Percentiles rank a stretch among this genome's conserved stretches.
Conservation (phyloP, 64 coral and sea anemone species). For the Exaiptasia diaphana region DNA sequence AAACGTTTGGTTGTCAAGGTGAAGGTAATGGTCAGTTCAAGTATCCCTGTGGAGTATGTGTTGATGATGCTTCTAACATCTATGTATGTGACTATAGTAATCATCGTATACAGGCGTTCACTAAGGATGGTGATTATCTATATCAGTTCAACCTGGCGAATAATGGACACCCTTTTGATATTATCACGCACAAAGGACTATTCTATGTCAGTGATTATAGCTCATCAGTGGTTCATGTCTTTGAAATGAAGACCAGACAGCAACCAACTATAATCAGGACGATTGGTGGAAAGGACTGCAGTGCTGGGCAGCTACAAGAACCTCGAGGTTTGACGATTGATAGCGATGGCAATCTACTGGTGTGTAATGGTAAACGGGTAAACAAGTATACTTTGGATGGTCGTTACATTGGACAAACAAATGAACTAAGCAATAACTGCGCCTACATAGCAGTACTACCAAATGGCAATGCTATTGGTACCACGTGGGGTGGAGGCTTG, state of each 20-base stretch:
- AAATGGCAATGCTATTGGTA: too few species aligned
- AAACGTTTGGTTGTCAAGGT: not conserved
- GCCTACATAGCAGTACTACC: too few species aligned
- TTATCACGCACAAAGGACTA: not conserved
- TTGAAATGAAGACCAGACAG: not conserved
- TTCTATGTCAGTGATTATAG: constrained; percentile 10
- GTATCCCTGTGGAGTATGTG: not conserved
- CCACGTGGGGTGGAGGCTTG: too few species aligned
- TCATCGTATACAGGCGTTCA: not conserved
- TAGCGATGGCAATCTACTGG: too few species aligned
- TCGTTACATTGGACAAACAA: too few species aligned
- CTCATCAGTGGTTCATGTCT: not conserved
- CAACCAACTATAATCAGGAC: not conserved
- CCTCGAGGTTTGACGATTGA: too few species aligned
- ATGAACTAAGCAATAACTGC: too few species aligned
- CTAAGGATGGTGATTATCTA: not conserved
- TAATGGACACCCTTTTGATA: not conserved
- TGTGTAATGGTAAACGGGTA: too few species aligned
- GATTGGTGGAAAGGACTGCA: constrained; percentile 1
- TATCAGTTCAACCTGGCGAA: not conserved
- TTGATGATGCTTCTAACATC: not conserved
- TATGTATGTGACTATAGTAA: not conserved
- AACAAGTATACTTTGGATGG: too few species aligned
- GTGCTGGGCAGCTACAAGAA: constrained; percentile 31
- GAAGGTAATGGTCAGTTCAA: not conserved